Evolutionary conservation across 2,113 vertebrate genomes (phyloP).

Genomic region (Microtus pennsylvanicus): DNA sequence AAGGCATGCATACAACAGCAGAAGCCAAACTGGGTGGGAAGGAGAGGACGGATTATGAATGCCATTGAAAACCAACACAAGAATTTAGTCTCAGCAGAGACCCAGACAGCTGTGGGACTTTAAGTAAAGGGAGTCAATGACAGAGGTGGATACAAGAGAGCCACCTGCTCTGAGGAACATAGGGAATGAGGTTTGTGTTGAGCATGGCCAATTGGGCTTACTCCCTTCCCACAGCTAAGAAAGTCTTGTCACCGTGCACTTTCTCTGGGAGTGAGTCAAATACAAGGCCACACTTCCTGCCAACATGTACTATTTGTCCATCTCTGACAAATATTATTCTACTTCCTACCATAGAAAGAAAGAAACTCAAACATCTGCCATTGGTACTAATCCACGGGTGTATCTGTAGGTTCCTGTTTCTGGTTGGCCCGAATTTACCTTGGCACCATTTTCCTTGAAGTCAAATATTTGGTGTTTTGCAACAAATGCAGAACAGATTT

Average conservation of each 20-base stretch:
- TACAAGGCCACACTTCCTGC: background rate
- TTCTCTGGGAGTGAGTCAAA: background rate
- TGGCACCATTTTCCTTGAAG: conserved; percentile 67
- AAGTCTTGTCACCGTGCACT: background rate
- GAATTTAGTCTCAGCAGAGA: conserved; percentile 18
- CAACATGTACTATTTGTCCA: conserved; percentile 65
- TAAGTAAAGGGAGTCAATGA: background rate
- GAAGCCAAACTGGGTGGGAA: background rate
- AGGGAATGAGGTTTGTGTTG: background rate
- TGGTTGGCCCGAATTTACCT: conserved; percentile 59
- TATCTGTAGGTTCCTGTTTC: conserved; percentile 61
- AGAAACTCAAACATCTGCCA: conserved; percentile 73
- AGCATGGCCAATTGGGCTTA: background rate
- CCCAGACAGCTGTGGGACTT: background rate
- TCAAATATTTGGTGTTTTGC: conserved; percentile 75
- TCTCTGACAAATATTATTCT: conserved; percentile 60
- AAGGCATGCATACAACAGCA: background rate
- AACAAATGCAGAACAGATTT: conserved; percentile 39
- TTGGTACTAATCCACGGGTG: background rate
- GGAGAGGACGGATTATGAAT: background rate
- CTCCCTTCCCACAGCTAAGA: background rate
- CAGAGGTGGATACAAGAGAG: background rate
- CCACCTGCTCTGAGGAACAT: background rate
- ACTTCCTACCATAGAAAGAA: conserved; percentile 35
- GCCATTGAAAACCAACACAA: conserved; percentile 6